Evolutionary conservation across 2,888 invertebrate species (phyloP), one percentile per base, ranked within the genome.

Genomic region (Dichetophora obliterata): DNA sequence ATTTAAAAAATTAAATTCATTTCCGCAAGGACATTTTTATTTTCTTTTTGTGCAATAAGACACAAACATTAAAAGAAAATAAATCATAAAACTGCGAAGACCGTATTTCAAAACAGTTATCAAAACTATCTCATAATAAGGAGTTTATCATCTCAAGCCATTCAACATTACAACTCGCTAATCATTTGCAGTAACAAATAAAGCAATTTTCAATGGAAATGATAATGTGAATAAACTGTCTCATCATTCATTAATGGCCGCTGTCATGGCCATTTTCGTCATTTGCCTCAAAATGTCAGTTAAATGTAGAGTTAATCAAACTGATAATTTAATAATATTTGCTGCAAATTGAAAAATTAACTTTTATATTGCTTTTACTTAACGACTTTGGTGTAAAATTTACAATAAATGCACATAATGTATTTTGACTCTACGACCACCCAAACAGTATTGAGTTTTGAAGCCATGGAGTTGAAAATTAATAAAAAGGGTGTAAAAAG

Each of bases 331-430:
- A 59, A 59, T 59, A 19, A 59, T 14, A 59, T 11, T 19, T 14
- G 19, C 57, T 6, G 57, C 57, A 59, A 59, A 59, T 59, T 59
- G 57, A 59, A 59, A 59, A 59, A 24, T 59, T 59, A 59, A 24
- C 24, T 59, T 59, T 59, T 59, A 11, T 22, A 22, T 59, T 19
- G n/a, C 27, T 4, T 54, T 54, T 22, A 19, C 19, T 22, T 19
- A 54, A 19, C 19, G 19, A 22, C 57, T 22, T 24, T 24, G 59
- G 77, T 75, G 54, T 81, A 79, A 78, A 78, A 75, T 70, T 72
- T 71, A 19, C 31, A 73, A 59, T 70, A 59, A 72, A 31, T 16
- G 16, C 22, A 27, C 27, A 37, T 19, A 9, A 59, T 24, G 19
- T 9, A 59, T 24, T 59, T 27, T 24, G 27, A 19, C 24, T 24